Evolutionary conservation across 2,797 vertebrate genomes (phyloP).

Genomic region (Myripristis murdjan): DNA sequence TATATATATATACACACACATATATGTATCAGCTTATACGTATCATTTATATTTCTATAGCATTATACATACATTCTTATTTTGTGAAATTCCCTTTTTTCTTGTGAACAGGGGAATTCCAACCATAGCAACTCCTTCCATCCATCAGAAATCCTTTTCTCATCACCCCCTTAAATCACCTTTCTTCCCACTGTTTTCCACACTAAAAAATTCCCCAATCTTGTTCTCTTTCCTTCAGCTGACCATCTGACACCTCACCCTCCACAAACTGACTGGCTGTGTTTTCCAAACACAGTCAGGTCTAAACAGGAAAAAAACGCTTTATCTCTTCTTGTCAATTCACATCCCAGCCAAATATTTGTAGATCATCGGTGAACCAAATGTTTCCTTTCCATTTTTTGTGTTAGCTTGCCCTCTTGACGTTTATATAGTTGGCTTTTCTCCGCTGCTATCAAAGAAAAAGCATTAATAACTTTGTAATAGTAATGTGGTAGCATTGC

Average conservation of each 20-base stretch:
- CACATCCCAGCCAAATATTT: slow-evolving; percentile 29
- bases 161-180: slow-evolving; percentile 31
- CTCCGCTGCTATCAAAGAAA: slow-evolving; percentile 57
- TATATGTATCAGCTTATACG: slow-evolving; percentile 68
- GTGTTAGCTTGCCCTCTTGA: slow-evolving; percentile 32
- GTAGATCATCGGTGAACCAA: slow-evolving; percentile 23
- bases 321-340: slow-evolving; percentile 1
- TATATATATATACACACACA: background rate
- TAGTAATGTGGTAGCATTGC: slow-evolving; percentile 33
- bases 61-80: slow-evolving; percentile 85
- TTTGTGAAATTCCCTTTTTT: slow-evolving; percentile 74
- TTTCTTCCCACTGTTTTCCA: slow-evolving; percentile 27
- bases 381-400: slow-evolving; percentile 27
- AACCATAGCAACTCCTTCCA: slow-evolving; percentile 50
- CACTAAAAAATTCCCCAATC: slow-evolving; percentile 29
- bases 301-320: slow-evolving; percentile 18
- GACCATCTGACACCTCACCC: slow-evolving; percentile 38
- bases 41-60: slow-evolving; percentile 77
- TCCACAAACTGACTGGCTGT: slow-evolving; percentile 34
- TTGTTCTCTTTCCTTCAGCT: slow-evolving; percentile 32
- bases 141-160: slow-evolving; percentile 47
- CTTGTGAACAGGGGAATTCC: slow-evolving; percentile 63
- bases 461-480: slow-evolving; percentile 47
- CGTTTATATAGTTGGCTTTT: slow-evolving; percentile 63
- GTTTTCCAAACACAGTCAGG: slow-evolving; percentile 25